These are phyloP conservation scores for Anoplophora glabripennis DNA, from an alignment of 1,140 invertebrate species.

Conservation along the genomic window DNA sequence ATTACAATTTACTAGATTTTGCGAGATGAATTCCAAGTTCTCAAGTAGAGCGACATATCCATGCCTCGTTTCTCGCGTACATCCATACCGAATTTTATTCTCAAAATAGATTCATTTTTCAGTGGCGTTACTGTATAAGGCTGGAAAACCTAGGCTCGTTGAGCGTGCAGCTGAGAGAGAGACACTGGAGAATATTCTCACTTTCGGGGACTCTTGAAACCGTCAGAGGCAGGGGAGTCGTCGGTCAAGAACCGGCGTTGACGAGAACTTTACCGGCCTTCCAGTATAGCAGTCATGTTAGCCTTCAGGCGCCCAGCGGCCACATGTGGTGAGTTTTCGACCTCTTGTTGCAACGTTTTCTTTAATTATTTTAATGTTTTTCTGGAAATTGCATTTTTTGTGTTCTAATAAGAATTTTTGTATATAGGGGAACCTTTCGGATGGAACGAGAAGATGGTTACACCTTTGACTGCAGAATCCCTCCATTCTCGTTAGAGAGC, in stretches of 20 bases:
- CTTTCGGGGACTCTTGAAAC: constrained; percentile 93
- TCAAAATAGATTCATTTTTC: constrained; percentile 34
- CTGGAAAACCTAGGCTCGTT: constrained; percentile 89
- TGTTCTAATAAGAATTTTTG: too few species aligned
- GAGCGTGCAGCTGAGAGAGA: constrained; percentile 87
- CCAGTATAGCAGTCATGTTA: constrained; percentile 96
- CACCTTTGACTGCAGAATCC: constrained; percentile 94
- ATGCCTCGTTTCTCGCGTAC: too few species aligned
- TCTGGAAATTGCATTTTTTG: too few species aligned
- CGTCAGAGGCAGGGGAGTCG: constrained; percentile 88
- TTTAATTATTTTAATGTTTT: not conserved
- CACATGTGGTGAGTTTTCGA: constrained; percentile 84
- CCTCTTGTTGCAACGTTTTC: not conserved
- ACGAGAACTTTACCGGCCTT: constrained; percentile 87
- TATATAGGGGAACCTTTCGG: constrained; percentile 85
- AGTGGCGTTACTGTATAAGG: constrained; percentile 95
- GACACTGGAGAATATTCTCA: constrained; percentile 96
- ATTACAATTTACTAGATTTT: too few species aligned
- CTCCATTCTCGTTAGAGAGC: constrained; percentile 92
- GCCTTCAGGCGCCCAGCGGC: constrained; percentile 93
- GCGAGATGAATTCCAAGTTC: too few species aligned
- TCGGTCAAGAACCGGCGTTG: constrained; percentile 92
- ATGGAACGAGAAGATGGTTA: constrained; percentile 96
- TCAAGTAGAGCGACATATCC: too few species aligned
- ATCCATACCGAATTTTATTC: too few species aligned